Conservation (phyloP, 1,140 invertebrate species). For the Araneus ventricosus region DNA sequence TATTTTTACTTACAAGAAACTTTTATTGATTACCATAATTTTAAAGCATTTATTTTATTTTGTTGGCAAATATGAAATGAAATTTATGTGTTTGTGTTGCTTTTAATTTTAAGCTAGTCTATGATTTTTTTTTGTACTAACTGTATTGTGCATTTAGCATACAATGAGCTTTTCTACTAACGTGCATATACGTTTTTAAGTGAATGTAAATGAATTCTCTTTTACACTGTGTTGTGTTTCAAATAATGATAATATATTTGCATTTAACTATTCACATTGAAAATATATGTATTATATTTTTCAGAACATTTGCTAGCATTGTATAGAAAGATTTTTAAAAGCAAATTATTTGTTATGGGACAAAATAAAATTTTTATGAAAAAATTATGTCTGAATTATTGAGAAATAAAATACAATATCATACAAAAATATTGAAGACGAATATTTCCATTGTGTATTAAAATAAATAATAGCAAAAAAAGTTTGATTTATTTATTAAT, state of each 20-base stretch:
- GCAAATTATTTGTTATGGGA: neutral
- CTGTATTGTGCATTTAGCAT: neutral
- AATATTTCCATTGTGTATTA: too few relatives aligned
- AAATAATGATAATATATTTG: slow-evolving; percentile 7
- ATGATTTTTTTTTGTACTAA: neutral
- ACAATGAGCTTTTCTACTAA: slow-evolving; percentile 9
- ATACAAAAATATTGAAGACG: too few relatives aligned
- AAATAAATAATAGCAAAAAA: too few relatives aligned
- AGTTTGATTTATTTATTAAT: too few relatives aligned
- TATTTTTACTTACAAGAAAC: neutral
- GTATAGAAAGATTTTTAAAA: neutral
- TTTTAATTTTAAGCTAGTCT: slow-evolving; percentile 7
- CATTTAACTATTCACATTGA: neutral
- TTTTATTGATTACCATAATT: neutral
- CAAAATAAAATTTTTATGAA: neutral
- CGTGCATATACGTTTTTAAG: neutral
- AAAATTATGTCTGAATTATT: too few relatives aligned
- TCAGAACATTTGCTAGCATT: neutral
- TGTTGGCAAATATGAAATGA: neutral
- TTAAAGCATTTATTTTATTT: slow-evolving; percentile 23
- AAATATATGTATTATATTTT: neutral
- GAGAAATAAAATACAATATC: too few relatives aligned
- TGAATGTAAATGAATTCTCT: neutral
- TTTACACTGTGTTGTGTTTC: neutral
- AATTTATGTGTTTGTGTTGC: slow-evolving; percentile 26